Conservation (phyloP, 1,140 invertebrate genomes). For the Ips typographus region DNA sequence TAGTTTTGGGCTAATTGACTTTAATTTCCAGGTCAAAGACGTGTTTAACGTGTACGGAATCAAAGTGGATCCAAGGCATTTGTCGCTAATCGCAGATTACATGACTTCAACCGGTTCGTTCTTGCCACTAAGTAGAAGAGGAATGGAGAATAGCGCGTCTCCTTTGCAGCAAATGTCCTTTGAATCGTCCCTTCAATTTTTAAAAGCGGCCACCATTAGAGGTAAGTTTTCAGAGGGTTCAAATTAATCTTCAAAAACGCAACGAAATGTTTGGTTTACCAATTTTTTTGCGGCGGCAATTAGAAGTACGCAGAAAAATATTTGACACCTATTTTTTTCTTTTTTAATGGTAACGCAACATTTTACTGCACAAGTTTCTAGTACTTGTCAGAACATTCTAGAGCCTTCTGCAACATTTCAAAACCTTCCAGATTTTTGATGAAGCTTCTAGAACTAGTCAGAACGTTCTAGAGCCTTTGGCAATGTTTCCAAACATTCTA, state of each 20-base stretch:
- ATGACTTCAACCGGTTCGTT: slow-evolving; percentile 95
- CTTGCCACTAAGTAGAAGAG: slow-evolving; percentile 85
- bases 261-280: neutral
- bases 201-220: slow-evolving; percentile 77
- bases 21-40: slow-evolving; percentile 64
- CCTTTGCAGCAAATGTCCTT: slow-evolving; percentile 98
- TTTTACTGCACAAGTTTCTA: too few relatives aligned
- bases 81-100: slow-evolving; percentile 92
- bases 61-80: slow-evolving; percentile 89
- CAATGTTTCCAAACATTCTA: too few relatives aligned
- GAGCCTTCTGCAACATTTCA: too few relatives aligned
- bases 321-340: too few relatives aligned
- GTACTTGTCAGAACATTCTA: too few relatives aligned
- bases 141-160: slow-evolving; percentile 85
- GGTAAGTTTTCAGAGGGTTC: slow-evolving; percentile 53
- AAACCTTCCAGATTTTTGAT: too few relatives aligned
- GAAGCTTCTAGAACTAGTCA: too few relatives aligned
- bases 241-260: neutral
- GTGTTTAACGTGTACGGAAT: slow-evolving; percentile 97
- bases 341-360: too few relatives aligned
- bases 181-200: slow-evolving; percentile 87
- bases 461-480: too few relatives aligned
- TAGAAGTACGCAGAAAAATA: too few relatives aligned
- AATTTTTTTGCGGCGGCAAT: too few relatives aligned
- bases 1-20: slow-evolving; percentile 14